Percentiles rank a stretch among this genome's conserved stretches.
Conservation (phyloP, 2,888 invertebrate species). For the Andrena trimmerana region DNA sequence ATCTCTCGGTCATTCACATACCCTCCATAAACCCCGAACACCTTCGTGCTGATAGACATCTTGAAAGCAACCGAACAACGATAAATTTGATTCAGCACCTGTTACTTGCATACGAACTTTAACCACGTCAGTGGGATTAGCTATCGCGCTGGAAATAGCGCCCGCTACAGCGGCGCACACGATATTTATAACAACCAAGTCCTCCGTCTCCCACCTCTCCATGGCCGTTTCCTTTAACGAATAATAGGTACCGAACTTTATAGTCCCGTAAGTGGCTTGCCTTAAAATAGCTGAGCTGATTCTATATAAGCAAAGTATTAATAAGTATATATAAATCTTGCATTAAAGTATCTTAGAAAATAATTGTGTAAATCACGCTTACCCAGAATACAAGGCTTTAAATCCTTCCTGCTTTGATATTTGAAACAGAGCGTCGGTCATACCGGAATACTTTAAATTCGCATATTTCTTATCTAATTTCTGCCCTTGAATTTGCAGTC, state of each 20-base stretch:
- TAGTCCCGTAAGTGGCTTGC: conserved; percentile 98
- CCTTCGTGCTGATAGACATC: conserved; percentile 95
- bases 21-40: conserved; percentile 94
- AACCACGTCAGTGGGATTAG: conserved; percentile 98
- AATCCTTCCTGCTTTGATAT: conserved; percentile 95
- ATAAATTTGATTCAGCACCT: conserved; percentile 82
- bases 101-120: conserved; percentile 97
- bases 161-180: conserved; percentile 94
- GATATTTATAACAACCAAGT: conserved; percentile 87
- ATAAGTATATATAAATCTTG: not conserved
- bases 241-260: conserved; percentile 98
- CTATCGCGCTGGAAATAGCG: conserved; percentile 96
- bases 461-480: conserved; percentile 91
- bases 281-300: conserved; percentile 96
- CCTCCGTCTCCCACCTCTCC: conserved; percentile 82
- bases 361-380: conserved; percentile 74
- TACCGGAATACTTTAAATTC: conserved; percentile 93
- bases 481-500: conserved; percentile 97
- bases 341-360: not conserved
- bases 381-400: conserved; percentile 94
- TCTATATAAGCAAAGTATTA: conserved; percentile 85
- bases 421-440: conserved; percentile 95
- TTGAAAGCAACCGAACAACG: conserved; percentile 91
- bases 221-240: conserved; percentile 90
- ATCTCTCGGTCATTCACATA: conserved; percentile 81